A percentile compares a stretch with the other conserved stretches of the same genome.
phyloP scores from a whole-genome alignment of 2,888 invertebrate genomes.

The Tricholauxania praeusta region DNA sequence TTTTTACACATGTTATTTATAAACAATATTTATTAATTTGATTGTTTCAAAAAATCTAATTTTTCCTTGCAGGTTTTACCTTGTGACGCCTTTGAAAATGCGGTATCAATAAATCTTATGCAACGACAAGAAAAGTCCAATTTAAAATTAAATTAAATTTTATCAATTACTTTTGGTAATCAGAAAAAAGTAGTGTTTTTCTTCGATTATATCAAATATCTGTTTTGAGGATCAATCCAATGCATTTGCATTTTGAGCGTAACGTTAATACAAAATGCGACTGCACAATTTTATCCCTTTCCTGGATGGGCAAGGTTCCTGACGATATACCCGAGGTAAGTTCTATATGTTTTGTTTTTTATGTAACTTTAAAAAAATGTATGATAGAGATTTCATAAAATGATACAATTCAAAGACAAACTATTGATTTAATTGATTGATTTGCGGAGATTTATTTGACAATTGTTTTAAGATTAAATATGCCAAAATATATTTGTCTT shows the following conservation, averaged over 20 bases:
- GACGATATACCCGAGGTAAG: slow-evolving; percentile 93
- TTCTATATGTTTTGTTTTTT: slow-evolving; percentile 25
- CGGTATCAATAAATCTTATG: background rate
- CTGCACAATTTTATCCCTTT: slow-evolving; percentile 92
- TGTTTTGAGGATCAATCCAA: slow-evolving; percentile 63
- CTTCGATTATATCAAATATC: no score
- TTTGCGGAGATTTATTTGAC: no score
- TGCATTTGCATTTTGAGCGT: slow-evolving; percentile 97
- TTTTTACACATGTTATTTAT: no score
- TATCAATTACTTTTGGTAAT: background rate
- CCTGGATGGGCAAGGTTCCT: slow-evolving; percentile 99
- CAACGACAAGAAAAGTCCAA: background rate
- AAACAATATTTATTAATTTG: no score
- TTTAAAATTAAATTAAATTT: background rate
- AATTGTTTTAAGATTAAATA: no score
- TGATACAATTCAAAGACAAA: no score
- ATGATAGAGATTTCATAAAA: background rate
- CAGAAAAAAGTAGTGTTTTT: background rate
- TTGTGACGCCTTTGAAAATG: background rate
- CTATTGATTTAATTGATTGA: no score
- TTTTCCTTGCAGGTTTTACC: slow-evolving; percentile 7
- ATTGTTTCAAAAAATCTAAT: no score
- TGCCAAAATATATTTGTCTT: no score
- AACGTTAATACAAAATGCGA: slow-evolving; percentile 94
- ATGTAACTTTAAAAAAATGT: background rate